Base-by-base conservation (phyloP, 2,888 invertebrate genomes). In the Lepidocyrtinus sp. region DNA sequence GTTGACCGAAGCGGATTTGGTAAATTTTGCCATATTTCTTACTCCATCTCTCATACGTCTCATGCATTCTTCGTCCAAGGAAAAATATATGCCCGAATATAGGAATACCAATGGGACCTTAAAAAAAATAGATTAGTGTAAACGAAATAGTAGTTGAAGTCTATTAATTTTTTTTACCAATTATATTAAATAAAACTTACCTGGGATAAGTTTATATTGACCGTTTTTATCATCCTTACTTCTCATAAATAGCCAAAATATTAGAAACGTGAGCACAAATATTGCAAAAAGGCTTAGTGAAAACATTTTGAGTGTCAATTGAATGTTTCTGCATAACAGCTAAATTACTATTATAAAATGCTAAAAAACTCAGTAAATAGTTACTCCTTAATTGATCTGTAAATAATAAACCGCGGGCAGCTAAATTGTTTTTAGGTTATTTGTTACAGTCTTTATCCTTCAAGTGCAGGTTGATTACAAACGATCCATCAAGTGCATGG, bases 51-150 rank as follows among this genome's bases (percentile, higher is more conserved):
- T 22, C 55, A 45, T 74, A 73, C 24, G 61, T 69, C 17, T 69
- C 0, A 25, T 82, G 70, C 63, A 65, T 61, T 27, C 15, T 19
- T 7, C 12, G 26, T 36, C 74, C 82, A 17, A 82, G 21, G 21
- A 76, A 76, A 5, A 77, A 59, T 0, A 78, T 27, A 67, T 78
- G 61, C 55, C 82, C 82, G 45, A 82, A 46, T 0, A 82, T 1
- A 1, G 82, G 82, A 3, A 82, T 0, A 21, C 76, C 75, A 1
- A 25, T 21, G 2, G 82, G 82, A 24, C 82, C 82, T 82, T 68
- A 36, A 17, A 65, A 36, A 21, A 24, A 15, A 36, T 36, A 36
- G 12, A 36, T 36, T 36, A 36, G 36, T 12, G 12, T 12, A 36
- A 36, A 7, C 12, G 36, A 36, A 36, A 36, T 36, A 36, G 36